A percentile compares a stretch with the other conserved stretches of the same genome.
Evolutionary conservation across 2,113 vertebrate genomes (phyloP).

Genomic region (Echinops telfairi): DNA sequence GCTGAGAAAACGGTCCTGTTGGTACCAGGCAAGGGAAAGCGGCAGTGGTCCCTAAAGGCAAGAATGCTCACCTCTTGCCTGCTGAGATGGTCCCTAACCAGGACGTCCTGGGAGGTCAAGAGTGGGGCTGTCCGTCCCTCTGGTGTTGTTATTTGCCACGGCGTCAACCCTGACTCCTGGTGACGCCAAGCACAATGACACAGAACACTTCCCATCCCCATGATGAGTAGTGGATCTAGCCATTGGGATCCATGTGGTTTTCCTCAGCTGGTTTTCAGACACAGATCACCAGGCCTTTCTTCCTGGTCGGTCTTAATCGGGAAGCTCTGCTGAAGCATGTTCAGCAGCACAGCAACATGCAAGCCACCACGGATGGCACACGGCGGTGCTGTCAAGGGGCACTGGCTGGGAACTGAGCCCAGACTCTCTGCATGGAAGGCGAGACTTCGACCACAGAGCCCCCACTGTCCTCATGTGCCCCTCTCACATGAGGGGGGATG

Average conservation of each 20-base stretch:
- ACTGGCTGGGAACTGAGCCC: background rate
- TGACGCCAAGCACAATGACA: background rate
- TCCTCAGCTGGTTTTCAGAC: background rate
- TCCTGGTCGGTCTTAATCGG: background rate
- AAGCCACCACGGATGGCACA: background rate
- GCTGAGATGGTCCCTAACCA: background rate
- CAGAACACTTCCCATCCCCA: background rate
- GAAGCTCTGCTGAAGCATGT: background rate
- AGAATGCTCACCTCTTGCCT: background rate
- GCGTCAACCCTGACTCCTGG: background rate
- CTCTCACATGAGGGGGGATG: background rate
- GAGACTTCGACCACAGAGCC: background rate
- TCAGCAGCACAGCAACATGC: background rate
- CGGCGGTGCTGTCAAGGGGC: background rate
- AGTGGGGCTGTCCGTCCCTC: background rate
- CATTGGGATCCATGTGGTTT: background rate
- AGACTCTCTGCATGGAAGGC: background rate
- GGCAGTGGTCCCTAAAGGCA: background rate
- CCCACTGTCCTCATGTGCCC: background rate
- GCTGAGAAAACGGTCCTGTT: accelerated
- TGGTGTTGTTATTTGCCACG: background rate
- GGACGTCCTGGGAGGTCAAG: background rate
- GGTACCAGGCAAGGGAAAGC: background rate
- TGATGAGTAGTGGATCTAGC: background rate
- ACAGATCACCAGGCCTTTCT: background rate